phyloP scores from a whole-genome alignment of 2,797 vertebrate species.

The Carcharodon carcharias region DNA sequence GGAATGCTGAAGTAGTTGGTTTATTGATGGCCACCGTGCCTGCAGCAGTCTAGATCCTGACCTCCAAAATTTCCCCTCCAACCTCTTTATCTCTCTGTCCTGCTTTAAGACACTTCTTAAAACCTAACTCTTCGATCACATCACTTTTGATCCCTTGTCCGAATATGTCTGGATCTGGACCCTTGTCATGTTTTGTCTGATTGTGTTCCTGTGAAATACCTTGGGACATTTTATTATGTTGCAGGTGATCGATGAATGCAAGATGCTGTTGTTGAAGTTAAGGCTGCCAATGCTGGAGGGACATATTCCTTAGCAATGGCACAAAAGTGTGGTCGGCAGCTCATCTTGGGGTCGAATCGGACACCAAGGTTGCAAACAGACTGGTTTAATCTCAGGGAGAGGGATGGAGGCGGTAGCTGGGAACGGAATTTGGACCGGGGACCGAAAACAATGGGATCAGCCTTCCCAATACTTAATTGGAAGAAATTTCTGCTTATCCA shows the following conservation, averaged over 20 bases:
- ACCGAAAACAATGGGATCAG: background rate
- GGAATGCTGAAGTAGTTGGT: no score
- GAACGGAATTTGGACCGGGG: no score
- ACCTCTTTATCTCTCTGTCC: background rate
- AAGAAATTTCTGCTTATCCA: background rate
- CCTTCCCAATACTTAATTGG: background rate
- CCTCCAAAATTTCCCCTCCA: no score
- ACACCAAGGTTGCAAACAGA: background rate
- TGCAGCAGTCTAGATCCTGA: no score
- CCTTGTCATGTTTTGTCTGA: background rate
- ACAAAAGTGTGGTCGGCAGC: background rate
- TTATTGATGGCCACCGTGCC: no score
- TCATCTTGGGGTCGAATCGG: background rate
- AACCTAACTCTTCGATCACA: background rate
- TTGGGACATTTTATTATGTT: background rate
- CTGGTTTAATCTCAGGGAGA: background rate
- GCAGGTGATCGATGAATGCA: background rate
- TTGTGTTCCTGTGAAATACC: background rate
- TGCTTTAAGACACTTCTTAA: background rate
- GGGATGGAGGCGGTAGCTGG: background rate
- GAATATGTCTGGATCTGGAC: background rate
- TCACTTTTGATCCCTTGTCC: background rate
- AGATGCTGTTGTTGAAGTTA: background rate
- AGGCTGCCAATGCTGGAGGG: background rate
- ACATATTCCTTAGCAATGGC: no score